Base-by-base conservation (phyloP, 2,797 vertebrate species). In the Dicrostonyx torquatus region DNA sequence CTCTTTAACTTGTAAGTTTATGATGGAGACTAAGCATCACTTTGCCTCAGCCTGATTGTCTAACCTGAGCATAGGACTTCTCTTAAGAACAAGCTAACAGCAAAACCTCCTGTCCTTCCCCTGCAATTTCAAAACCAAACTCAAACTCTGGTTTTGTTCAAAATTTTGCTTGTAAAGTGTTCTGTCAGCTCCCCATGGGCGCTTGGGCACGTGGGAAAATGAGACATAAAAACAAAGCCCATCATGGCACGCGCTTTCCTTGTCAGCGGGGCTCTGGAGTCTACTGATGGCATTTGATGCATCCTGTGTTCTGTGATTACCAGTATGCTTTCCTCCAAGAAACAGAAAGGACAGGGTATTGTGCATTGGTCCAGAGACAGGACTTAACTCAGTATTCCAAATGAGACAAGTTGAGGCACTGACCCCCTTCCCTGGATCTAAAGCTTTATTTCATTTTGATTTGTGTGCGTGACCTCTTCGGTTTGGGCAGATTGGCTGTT, bases 251-350 rank as follows among this genome's bases (percentile, higher is more conserved):
- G 97, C 96, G 91, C 75, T 90, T 93, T 89, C 4, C 75, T 72
- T 96, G 85, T 92, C 75, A 95, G 87, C 96, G 92, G 75, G 87
- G n/a, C 70, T 92, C 83, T 84, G 95, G 77, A 0, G 0, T 91
- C 97, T 96, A 95, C 94, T 96, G 82, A 92, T 76, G 58, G 0
- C 96, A 93, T 95, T 95, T 96, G 83, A 91, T 95, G 70, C 72
- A 89, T 18, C 93, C 0, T 96, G 93, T 94, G 60, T 96, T 97
- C 77, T 88, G 40, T 96, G 93, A 87, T 62, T 73, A 2, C 26
- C 66, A n/a, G 89, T 50, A 62, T 26, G 94, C 86, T 93, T 68
- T 93, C 82, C 43, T 73, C 90, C 58, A 70, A 95, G 75, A 94
- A 97, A 60, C 66, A 91, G 79, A 73, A 78, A 64, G 78, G 26